A percentile compares a stretch with the other conserved stretches of the same genome.
phyloP scores from a whole-genome alignment of 2,113 vertebrate species.

The Cyanoliseus patagonus region DNA sequence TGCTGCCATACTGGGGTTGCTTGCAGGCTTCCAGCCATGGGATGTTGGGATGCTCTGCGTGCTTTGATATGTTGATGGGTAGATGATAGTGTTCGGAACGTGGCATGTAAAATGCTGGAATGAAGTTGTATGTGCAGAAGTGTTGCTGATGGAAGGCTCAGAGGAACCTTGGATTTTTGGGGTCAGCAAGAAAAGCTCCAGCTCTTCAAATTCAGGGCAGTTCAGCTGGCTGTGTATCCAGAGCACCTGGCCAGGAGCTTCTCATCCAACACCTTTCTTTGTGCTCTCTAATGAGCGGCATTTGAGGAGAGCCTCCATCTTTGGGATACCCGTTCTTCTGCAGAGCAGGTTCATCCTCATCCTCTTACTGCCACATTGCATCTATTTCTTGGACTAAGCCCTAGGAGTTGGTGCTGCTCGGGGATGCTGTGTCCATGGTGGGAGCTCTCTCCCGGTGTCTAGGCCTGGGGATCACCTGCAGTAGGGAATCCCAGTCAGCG shows the following conservation, averaged over 20 bases:
- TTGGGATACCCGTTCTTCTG: not conserved
- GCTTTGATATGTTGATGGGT: not conserved
- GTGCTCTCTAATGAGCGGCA: fast-evolving
- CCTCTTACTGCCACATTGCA: not conserved
- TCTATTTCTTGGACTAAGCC: not conserved
- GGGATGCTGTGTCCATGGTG: not conserved
- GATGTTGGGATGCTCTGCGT: not conserved
- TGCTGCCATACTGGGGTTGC: not conserved
- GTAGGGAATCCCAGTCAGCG: fast-evolving
- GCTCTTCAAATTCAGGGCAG: not conserved
- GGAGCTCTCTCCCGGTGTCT: not conserved
- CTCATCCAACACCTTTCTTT: not conserved
- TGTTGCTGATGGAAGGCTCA: not conserved
- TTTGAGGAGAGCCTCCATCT: not conserved
- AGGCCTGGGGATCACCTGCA: not conserved
- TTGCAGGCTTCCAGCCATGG: not conserved
- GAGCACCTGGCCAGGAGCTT: not conserved
- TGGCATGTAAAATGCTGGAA: not conserved
- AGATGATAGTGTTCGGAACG: not conserved
- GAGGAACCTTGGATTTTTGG: not conserved
- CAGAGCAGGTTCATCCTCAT: not conserved
- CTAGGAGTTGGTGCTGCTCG: fast-evolving
- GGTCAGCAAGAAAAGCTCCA: not conserved
- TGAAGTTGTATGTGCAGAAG: not conserved
- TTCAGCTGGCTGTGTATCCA: not conserved